Evolutionary conservation across 30 jellyfish, hydroid and myxozoan genomes (phyloP), one percentile per base, ranked within the genome.

Genomic region (Phacellophora camtschatica): DNA sequence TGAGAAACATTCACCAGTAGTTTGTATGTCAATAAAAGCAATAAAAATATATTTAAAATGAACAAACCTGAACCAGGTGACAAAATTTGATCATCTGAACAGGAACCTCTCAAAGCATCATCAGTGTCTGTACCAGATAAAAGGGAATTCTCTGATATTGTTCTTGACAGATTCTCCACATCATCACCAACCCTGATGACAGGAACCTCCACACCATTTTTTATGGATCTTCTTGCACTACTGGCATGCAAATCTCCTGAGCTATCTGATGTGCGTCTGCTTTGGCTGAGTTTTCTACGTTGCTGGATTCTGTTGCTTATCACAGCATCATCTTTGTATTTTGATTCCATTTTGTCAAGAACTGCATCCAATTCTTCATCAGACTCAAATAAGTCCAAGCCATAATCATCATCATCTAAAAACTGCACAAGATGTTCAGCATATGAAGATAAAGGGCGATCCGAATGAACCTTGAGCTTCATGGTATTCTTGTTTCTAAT

Each of bases 401-500:
- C 92, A 22, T 90, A 90, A 67, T 92, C 98, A 51, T 94, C 99
- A 65, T 94, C 99, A 30, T 93, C 99, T 37, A 94, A 74, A 27
- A 94, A 94, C 48, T 83, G 88, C 7, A 93, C 95, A 3, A 94
- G 84, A 65, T 88, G 90, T 53, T 87, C 96, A 0, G 99, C 99
- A 83, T 83, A 94, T 5, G 95, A 88, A 30, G 99, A 94, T 35
- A 94, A 58, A 5, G 99, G 99, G 20, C 99, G 76, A 49, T 86
- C 98, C 22, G 95, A 51, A 35, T 84, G 88, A 3, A 62, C 62
- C 61, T 71, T 84, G 55, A 82, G 27, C 39, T 84, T 71, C 31
- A 63, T 73, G 13, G 32, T 39, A 31, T 80, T 49, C 30, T 65
- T 80, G 51, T 80, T 80, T 25, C 83, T 24, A 1, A 80, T 63